Conservation (phyloP, 2,113 vertebrate species). For the Cichladusa arquata region DNA sequence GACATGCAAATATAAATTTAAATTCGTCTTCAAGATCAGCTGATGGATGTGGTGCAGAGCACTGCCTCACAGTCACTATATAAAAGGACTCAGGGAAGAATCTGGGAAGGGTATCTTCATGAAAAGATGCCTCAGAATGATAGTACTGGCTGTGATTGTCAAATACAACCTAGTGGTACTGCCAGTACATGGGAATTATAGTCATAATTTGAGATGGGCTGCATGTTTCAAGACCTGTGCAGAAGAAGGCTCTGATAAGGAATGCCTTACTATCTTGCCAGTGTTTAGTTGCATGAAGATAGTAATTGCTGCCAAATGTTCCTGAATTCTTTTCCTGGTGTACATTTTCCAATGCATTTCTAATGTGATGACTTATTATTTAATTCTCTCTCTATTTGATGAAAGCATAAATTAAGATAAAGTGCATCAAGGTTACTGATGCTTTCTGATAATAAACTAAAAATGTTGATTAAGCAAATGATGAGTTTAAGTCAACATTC, state of each 20-base stretch:
- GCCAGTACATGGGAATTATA: not conserved
- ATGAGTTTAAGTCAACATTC: conserved; percentile 56
- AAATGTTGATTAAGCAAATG: conserved; percentile 65
- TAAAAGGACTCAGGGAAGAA: not conserved
- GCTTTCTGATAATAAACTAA: conserved; percentile 54
- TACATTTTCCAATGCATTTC: conserved; percentile 41
- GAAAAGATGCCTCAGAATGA: not conserved
- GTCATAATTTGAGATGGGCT: not conserved
- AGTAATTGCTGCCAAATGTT: not conserved
- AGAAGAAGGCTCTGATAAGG: not conserved
- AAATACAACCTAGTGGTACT: not conserved
- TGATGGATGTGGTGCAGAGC: not conserved
- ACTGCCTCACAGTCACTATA: not conserved
- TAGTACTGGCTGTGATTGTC: not conserved
- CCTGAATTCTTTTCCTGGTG: conserved; percentile 5
- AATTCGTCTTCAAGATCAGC: not conserved
- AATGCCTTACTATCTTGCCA: not conserved
- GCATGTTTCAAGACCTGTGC: not conserved
- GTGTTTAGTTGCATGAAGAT: not conserved
- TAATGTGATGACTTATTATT: conserved; percentile 17
- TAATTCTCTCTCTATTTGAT: conserved; percentile 36
- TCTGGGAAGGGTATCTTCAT: not conserved
- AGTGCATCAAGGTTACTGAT: conserved; percentile 56
- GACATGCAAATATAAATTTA: not conserved
- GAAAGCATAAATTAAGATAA: conserved; percentile 63